Conservation (phyloP, 2,797 vertebrate genomes). For the Enteromius treurensis region DNA sequence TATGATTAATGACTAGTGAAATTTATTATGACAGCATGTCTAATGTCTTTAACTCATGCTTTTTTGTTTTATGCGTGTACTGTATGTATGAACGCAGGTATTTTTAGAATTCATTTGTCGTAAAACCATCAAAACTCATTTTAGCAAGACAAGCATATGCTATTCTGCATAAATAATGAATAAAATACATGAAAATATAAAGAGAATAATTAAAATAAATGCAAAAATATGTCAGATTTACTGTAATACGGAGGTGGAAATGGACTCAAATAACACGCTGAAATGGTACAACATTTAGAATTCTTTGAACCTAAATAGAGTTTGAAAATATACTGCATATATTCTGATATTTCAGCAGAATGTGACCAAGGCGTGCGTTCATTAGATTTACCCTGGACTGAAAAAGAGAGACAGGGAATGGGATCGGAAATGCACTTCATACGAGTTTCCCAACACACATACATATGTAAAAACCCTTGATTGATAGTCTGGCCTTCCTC, state of each 20-base stretch:
- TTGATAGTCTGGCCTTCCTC: conserved; percentile 65
- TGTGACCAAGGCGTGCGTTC: neutral
- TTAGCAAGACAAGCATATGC: neutral
- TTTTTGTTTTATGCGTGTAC: neutral
- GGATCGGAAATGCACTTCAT: neutral
- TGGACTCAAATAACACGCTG: neutral
- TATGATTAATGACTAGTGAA: neutral
- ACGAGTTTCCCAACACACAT: conserved; percentile 32
- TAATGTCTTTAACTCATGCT: neutral
- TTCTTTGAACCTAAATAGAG: neutral
- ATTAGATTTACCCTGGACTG: neutral
- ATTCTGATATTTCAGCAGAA: neutral
- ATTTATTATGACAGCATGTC: neutral
- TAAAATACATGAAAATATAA: neutral
- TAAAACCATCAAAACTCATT: neutral
- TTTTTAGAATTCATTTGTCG: neutral
- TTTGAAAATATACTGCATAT: neutral
- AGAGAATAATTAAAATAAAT: neutral
- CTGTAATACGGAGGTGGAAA: neutral
- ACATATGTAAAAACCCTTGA: conserved; percentile 53
- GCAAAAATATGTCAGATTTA: neutral
- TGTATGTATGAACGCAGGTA: neutral
- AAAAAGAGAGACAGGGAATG: neutral
- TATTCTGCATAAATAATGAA: neutral
- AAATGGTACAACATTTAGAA: neutral